Conservation (phyloP, 2,888 invertebrate species). For the Drosophila percnosoma region DNA sequence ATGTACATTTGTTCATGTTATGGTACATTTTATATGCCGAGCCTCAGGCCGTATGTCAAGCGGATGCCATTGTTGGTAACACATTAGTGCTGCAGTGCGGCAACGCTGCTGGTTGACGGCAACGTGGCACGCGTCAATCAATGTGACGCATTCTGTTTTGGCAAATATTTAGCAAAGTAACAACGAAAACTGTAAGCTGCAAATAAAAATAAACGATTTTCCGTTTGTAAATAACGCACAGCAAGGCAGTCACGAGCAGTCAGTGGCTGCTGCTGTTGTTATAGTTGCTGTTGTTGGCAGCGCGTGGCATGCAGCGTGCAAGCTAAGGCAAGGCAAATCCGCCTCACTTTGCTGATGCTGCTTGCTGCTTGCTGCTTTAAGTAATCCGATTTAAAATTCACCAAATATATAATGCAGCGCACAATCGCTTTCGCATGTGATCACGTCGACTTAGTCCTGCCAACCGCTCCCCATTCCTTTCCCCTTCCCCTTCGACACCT, state of each 20-base stretch:
- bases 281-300: slow-evolving; percentile 1
- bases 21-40: neutral
- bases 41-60: slow-evolving; percentile 1
- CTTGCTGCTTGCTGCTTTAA: slow-evolving; percentile 55
- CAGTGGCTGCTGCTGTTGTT: neutral
- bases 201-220: slow-evolving; percentile 53
- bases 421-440: slow-evolving; percentile 71
- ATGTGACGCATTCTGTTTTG: slow-evolving; percentile 54
- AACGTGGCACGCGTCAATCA: slow-evolving; percentile 64
- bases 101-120: slow-evolving; percentile 33
- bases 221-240: slow-evolving; percentile 10
- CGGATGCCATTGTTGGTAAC: slow-evolving; percentile 22
- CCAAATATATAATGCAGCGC: slow-evolving; percentile 63
- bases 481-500: neutral
- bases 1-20: neutral
- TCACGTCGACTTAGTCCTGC: slow-evolving; percentile 62
- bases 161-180: slow-evolving; percentile 54
- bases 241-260: slow-evolving; percentile 6
- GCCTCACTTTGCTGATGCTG: slow-evolving; percentile 55
- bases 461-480: neutral
- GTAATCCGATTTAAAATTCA: slow-evolving; percentile 79
- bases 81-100: slow-evolving; percentile 46
- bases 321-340: slow-evolving; percentile 40
- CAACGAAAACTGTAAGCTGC: slow-evolving; percentile 36
- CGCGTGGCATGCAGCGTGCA: slow-evolving; percentile 7